phyloP scores from a whole-genome alignment of 2,113 vertebrate species.

The Psilopogon haemacephalus region DNA sequence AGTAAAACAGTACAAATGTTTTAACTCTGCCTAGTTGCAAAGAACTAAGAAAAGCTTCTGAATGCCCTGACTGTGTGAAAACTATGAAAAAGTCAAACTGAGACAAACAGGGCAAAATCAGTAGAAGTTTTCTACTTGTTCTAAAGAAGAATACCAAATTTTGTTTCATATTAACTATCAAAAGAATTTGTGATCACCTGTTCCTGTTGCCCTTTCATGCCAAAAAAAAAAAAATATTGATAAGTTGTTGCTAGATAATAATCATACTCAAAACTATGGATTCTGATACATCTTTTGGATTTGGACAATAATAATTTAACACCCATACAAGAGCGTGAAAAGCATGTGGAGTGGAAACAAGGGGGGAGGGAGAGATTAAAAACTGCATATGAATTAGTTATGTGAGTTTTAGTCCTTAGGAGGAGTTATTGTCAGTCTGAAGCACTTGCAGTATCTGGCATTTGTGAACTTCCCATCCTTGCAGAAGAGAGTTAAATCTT shows the following conservation, averaged over 20 bases:
- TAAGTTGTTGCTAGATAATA: neutral
- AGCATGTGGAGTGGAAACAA: neutral
- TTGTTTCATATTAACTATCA: neutral
- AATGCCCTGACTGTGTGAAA: neutral
- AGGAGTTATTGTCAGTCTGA: neutral
- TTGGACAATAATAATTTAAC: neutral
- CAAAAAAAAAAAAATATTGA: neutral
- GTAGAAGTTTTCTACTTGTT: neutral
- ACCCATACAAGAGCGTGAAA: neutral
- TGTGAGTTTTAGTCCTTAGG: neutral
- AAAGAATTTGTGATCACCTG: neutral
- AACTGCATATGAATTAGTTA: neutral
- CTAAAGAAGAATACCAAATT: neutral
- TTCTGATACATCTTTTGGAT: neutral
- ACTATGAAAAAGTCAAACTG: neutral
- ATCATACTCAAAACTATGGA: neutral
- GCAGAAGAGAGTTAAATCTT: neutral
- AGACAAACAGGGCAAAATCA: neutral
- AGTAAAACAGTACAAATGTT: neutral
- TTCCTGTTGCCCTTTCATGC: neutral
- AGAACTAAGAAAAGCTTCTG: neutral
- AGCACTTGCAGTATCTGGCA: neutral
- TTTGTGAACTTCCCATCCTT: neutral
- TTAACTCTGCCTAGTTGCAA: neutral
- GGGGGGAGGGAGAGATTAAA: rapidly evolving